These are phyloP conservation scores for Lophochroa leadbeateri DNA, from an alignment of 2,113 vertebrate genomes.

Conservation along the genomic window DNA sequence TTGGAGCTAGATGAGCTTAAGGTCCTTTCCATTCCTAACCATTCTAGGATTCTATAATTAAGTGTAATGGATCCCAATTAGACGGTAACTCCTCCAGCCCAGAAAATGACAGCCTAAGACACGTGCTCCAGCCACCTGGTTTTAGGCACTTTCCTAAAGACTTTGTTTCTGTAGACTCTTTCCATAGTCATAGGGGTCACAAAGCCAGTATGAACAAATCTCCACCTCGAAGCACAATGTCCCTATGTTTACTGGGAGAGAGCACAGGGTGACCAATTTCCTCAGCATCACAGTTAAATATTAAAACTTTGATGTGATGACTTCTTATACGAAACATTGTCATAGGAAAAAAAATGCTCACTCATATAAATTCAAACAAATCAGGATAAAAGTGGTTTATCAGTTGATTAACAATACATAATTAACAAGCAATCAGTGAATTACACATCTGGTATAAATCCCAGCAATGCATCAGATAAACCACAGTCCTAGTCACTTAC, in stretches of 20 bases:
- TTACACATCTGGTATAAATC: neutral
- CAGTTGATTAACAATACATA: neutral
- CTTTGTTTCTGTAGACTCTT: neutral
- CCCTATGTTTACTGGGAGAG: neutral
- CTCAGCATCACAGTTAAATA: neutral
- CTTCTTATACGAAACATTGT: neutral
- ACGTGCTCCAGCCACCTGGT: neutral
- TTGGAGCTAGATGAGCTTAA: neutral
- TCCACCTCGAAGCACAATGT: neutral
- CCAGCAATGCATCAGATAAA: neutral
- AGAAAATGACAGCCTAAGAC: neutral
- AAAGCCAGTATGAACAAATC: neutral
- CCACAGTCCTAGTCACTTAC: neutral
- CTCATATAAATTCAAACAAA: neutral
- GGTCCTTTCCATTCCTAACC: neutral
- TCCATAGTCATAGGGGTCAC: neutral
- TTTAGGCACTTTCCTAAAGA: neutral
- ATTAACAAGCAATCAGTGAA: neutral
- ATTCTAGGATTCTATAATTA: neutral
- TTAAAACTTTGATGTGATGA: neutral
- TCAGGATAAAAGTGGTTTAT: neutral
- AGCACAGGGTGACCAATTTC: neutral
- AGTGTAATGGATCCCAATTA: neutral
- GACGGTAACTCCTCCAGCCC: neutral
- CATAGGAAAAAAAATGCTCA: neutral